A percentile compares a stretch with the other conserved stretches of the same genome.
Evolutionary conservation across 1,140 invertebrate genomes (phyloP).

Genomic region (Calliphora vicina): DNA sequence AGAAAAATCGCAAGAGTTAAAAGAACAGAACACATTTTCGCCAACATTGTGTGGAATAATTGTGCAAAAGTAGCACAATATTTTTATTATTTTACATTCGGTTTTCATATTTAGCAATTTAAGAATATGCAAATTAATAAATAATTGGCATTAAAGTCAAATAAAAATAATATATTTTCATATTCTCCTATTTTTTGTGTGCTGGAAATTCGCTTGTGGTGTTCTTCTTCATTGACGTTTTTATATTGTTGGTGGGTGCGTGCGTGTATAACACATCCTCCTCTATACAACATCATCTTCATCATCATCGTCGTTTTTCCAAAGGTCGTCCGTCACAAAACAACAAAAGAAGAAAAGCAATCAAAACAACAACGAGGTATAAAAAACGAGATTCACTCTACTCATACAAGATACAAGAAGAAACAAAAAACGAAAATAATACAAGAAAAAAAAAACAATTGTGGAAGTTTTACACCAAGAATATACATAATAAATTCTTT

Average conservation of each 20-base stretch:
- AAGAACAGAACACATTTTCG: constrained; percentile 24
- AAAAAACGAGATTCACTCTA: constrained; percentile 26
- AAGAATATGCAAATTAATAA: not conserved
- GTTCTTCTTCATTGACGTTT: not conserved
- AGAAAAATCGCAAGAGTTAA: not conserved
- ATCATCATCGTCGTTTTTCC: constrained; percentile 19
- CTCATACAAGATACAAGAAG: not conserved
- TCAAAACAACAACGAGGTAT: constrained; percentile 30
- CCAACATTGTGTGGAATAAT: constrained; percentile 12
- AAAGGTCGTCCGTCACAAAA: constrained; percentile 26
- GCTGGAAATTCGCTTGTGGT: not conserved
- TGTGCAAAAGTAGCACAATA: constrained; percentile 13
- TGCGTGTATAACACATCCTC: constrained; percentile 23
- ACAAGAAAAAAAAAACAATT: constrained; percentile 16
- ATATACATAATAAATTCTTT: not conserved
- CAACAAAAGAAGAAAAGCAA: constrained; percentile 27
- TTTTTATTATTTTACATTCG: not conserved
- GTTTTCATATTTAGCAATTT: not conserved
- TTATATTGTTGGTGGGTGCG: constrained; percentile 3
- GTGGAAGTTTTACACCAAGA: not conserved
- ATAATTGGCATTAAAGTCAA: not conserved
- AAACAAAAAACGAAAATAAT: not conserved
- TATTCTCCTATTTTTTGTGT: not conserved
- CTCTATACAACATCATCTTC: not conserved
- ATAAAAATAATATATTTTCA: not conserved